Conservation (phyloP, 2,113 vertebrate species). For the Python bivittatus region DNA sequence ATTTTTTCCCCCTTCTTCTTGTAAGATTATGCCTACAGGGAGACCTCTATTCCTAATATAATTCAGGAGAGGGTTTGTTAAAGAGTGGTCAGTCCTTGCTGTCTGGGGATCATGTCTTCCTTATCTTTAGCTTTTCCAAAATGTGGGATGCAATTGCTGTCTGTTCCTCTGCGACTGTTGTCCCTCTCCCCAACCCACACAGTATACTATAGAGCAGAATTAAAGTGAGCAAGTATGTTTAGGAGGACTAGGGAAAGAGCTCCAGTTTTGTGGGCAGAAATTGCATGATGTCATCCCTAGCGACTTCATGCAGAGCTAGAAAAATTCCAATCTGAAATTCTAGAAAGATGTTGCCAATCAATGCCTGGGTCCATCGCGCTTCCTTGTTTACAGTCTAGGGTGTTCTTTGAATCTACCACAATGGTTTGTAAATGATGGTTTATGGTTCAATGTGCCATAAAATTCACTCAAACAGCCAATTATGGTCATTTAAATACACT, state of each 20-base stretch:
- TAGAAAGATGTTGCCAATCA: not conserved
- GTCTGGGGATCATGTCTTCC: not conserved
- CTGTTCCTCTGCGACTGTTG: not conserved
- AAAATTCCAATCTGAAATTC: not conserved
- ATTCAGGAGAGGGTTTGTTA: not conserved
- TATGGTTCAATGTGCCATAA: not conserved
- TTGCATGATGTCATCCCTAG: not conserved
- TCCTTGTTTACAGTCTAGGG: not conserved
- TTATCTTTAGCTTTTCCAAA: not conserved
- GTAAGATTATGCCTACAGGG: not conserved
- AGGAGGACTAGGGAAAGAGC: not conserved
- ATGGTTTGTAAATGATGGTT: not conserved
- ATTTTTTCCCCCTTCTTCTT: not conserved
- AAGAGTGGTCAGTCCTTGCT: not conserved
- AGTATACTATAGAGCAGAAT: not conserved
- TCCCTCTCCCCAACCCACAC: not conserved
- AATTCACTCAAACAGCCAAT: not conserved
- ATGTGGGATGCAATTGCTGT: too few relatives aligned
- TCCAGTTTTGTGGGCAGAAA: not conserved
- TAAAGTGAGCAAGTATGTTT: not conserved
- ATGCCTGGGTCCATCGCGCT: not conserved
- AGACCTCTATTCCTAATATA: not conserved
- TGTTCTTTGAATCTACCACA: not conserved
- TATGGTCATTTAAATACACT: not conserved
- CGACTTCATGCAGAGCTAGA: not conserved